Evolutionary conservation across 2,888 invertebrate species (phyloP).

Genomic region (Panzeria rudis): DNA sequence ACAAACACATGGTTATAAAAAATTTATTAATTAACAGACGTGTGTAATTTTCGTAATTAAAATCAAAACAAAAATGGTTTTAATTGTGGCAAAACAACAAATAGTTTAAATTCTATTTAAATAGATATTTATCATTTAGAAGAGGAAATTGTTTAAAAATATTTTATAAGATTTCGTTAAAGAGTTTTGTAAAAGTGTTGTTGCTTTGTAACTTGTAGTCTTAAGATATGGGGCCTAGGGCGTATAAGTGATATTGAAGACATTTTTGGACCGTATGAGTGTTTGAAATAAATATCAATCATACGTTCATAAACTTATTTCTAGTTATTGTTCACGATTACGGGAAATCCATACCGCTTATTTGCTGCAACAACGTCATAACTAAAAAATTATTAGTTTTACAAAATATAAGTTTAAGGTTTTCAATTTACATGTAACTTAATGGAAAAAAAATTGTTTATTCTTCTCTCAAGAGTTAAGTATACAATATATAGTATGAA

Average conservation of each 20-base stretch:
- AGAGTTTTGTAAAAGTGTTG: no score
- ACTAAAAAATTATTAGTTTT: no score
- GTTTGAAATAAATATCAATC: not conserved
- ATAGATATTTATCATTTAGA: not conserved
- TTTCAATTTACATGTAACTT: no score
- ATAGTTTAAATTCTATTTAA: not conserved
- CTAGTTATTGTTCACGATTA: no score
- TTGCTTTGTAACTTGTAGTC: no score
- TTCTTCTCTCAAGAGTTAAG: no score
- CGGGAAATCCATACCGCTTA: no score
- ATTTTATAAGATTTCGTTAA: not conserved
- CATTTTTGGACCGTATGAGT: not conserved
- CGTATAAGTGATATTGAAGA: slow-evolving; percentile 16
- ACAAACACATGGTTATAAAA: slow-evolving; percentile 33
- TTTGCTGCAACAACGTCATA: no score
- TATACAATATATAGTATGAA: no score
- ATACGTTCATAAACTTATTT: not conserved
- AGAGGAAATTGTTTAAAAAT: not conserved
- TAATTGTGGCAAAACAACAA: not conserved
- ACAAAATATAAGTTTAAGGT: no score
- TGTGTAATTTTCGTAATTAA: slow-evolving; percentile 34
- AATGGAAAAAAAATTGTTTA: no score
- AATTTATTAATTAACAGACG: slow-evolving; percentile 4
- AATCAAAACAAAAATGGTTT: not conserved
- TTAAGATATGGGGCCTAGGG: no score